Conservation (phyloP, 2,797 vertebrate genomes). For the Lophura swinhoii region DNA sequence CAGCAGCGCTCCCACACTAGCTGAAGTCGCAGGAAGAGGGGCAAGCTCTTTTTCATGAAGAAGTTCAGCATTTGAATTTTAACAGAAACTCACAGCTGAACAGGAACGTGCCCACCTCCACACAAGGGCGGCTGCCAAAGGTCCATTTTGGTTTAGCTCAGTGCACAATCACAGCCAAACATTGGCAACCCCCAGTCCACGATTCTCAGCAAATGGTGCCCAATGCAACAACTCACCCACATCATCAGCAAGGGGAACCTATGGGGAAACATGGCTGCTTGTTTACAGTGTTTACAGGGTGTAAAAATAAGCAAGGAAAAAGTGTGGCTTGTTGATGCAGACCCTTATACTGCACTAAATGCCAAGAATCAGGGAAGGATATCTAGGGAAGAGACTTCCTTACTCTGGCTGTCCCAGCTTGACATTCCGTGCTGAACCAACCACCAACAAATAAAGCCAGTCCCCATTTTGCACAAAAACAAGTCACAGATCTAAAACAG, state of each 20-base stretch:
- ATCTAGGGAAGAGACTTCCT: not conserved
- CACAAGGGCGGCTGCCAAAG: not conserved
- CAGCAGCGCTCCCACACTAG: fast-evolving
- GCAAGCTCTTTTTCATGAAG: fast-evolving
- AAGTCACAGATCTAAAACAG: not conserved
- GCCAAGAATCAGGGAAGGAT: not conserved
- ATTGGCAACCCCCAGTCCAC: fast-evolving
- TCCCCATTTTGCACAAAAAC: not conserved
- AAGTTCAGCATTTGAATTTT: not conserved
- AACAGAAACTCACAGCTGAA: not conserved
- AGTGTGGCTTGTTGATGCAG: not conserved
- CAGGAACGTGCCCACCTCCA: not conserved
- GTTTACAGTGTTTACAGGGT: not conserved
- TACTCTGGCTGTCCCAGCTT: not conserved
- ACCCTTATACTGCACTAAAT: not conserved
- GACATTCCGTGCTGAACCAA: not conserved
- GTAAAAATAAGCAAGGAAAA: not conserved
- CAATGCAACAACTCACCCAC: not conserved
- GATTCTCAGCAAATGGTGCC: not conserved
- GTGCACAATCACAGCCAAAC: not conserved
- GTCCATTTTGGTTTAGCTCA: not conserved
- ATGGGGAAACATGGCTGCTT: not conserved
- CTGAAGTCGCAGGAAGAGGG: not conserved
- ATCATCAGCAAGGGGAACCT: not conserved
- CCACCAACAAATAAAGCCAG: fast-evolving